Conservation (phyloP, 1,140 invertebrate species). For the Prorops nasuta region DNA sequence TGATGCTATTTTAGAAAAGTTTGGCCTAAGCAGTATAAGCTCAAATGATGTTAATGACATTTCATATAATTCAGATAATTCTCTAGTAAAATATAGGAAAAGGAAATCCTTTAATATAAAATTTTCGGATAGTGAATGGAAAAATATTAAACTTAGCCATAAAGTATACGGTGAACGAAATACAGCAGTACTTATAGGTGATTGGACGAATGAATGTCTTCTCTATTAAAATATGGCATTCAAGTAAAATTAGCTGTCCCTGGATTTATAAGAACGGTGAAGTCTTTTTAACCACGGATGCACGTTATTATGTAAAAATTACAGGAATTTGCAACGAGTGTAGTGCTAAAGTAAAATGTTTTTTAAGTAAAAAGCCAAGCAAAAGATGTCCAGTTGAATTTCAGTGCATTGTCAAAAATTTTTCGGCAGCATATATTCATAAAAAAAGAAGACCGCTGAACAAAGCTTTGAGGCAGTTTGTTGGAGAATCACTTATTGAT, state of each 20-base stretch:
- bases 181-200: background rate
- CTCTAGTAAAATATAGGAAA: background rate
- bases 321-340: slow-evolving; percentile 9
- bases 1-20: background rate
- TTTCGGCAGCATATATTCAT: background rate
- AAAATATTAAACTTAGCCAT: background rate
- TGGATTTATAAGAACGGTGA: slow-evolving; percentile 8
- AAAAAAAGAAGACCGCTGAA: slow-evolving; percentile 10
- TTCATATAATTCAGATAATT: background rate
- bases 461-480: background rate
- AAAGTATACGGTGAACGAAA: background rate
- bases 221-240: slow-evolving; percentile 3
- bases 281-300: slow-evolving; percentile 1
- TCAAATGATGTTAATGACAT: background rate
- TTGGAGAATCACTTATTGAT: slow-evolving; percentile 7
- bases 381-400: background rate
- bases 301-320: slow-evolving; percentile 8
- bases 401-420: slow-evolving; percentile 5
- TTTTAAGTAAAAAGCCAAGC: background rate
- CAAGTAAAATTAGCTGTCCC: slow-evolving; percentile 7
- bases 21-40: background rate
- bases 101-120: background rate
- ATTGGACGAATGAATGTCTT: slow-evolving; percentile 11
- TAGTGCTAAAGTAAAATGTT: background rate
- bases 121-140: background rate